Percentiles rank a stretch among this genome's conserved stretches.
phyloP scores from a whole-genome alignment of 2,113 vertebrate species.

The Paedocypris sp. region DNA sequence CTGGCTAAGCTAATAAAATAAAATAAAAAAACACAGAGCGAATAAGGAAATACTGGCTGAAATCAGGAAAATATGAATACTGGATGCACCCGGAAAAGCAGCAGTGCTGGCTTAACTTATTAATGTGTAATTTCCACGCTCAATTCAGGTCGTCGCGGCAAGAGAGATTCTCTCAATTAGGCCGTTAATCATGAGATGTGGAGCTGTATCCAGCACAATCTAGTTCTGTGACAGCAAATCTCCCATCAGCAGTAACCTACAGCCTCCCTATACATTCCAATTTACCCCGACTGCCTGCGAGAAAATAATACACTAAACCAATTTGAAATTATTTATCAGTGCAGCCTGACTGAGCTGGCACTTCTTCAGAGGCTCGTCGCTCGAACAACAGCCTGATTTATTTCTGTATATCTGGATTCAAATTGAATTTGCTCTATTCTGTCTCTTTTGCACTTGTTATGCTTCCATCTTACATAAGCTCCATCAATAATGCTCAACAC shows the following conservation, averaged over 20 bases:
- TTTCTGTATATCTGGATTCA: conserved; percentile 51
- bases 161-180: conserved; percentile 40
- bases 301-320: conserved; percentile 60
- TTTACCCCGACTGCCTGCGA: conserved; percentile 52
- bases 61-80: not conserved
- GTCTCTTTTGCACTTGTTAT: conserved; percentile 32
- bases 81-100: not conserved
- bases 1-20: too few species aligned
- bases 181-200: conserved; percentile 48
- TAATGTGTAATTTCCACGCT: conserved; percentile 35
- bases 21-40: too few species aligned
- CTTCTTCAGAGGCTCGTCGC: conserved; percentile 43
- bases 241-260: conserved; percentile 48
- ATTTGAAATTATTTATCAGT: conserved; percentile 62
- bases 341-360: conserved; percentile 47
- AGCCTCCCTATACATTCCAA: conserved; percentile 40
- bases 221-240: conserved; percentile 49
- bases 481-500: conserved; percentile 38
- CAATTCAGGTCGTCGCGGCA: conserved; percentile 27
- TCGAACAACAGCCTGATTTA: conserved; percentile 55
- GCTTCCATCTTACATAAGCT: conserved; percentile 44
- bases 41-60: not conserved
- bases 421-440: conserved; percentile 44
- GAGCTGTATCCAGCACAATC: conserved; percentile 36
- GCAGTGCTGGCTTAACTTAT: not conserved